phyloP scores from a whole-genome alignment of 1,140 invertebrate species.

The Lutraria rhynchaena region DNA sequence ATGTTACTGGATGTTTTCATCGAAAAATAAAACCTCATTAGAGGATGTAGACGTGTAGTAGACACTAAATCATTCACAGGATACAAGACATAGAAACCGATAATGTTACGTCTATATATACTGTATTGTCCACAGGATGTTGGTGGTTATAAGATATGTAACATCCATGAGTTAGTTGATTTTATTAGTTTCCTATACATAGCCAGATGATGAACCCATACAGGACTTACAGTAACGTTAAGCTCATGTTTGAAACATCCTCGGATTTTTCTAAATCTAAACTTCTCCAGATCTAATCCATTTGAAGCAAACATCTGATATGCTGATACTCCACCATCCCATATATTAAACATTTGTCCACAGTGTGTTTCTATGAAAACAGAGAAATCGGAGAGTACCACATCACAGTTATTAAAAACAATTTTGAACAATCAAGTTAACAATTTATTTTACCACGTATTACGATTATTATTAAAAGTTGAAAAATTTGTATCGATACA shows the following conservation, averaged over 20 bases:
- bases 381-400: not conserved
- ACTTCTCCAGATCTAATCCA: too few species aligned
- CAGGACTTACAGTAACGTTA: not conserved
- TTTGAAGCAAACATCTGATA: not conserved
- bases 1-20: too few species aligned
- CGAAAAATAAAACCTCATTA: too few species aligned
- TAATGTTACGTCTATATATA: not conserved
- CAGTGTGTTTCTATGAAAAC: too few species aligned
- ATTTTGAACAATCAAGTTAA: not conserved
- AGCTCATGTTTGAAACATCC: not conserved
- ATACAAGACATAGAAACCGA: not conserved
- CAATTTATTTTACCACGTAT: too few species aligned
- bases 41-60: too few species aligned
- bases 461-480: too few species aligned
- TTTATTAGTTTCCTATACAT: not conserved
- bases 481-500: not conserved
- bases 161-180: not conserved
- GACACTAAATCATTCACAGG: too few species aligned
- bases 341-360: slow-evolving; percentile 16
- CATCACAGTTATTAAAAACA: not conserved
- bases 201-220: not conserved
- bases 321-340: not conserved
- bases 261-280: not conserved
- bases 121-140: not conserved
- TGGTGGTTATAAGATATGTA: not conserved